Evolutionary conservation across 2,888 invertebrate genomes (phyloP), one percentile per base, ranked within the genome.

Genomic region (Brachypalpus laphriformis): DNA sequence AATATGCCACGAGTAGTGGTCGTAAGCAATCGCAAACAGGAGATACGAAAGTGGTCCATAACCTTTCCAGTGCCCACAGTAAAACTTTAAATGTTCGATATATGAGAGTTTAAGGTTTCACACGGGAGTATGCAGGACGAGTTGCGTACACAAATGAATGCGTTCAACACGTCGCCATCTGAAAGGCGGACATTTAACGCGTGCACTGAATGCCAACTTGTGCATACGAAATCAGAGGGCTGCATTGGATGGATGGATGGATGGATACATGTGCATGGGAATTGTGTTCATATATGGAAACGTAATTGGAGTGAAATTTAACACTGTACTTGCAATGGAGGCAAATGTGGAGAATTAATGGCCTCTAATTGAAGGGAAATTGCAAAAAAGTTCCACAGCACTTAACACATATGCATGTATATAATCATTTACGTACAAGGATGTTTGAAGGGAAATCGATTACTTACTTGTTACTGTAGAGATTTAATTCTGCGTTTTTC

Each of bases 151-250:
- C 51, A 78, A 78, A 83, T 56, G 74, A 66, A 45, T 61, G 66
- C 82, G 77, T 82, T 72, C 77, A 74, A 78, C 74, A 83, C 68
- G 78, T 78, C 78, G 66, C 51, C 78, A 68, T 47, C 40, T 78
- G 51, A 54, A 49, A 72, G 68, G 57, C 75, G 70, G 28, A 80
- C 68, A 49, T 74, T 68, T 49, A 54, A 45, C 70, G 70, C 68
- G 78, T 72, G 63, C 49, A 70, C 78, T 70, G 83, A 80, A 80
- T 74, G 22, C 40, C 57, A 80, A 85, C 61, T 59, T 57, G 63
- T 63, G 74, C 63, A 49, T 76, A 42, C 14, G 57, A 16, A 70
- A 83, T 70, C 70, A 83, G 51, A 75, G 68, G 40, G 37, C 34
- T 34, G 34, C 45, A 34, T 71, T 57, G 71, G 57, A 68, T 37